Percentiles rank a stretch among this genome's conserved stretches.
Evolutionary conservation across 2,888 invertebrate species (phyloP).

Genomic region (Periphyllus acericola): DNA sequence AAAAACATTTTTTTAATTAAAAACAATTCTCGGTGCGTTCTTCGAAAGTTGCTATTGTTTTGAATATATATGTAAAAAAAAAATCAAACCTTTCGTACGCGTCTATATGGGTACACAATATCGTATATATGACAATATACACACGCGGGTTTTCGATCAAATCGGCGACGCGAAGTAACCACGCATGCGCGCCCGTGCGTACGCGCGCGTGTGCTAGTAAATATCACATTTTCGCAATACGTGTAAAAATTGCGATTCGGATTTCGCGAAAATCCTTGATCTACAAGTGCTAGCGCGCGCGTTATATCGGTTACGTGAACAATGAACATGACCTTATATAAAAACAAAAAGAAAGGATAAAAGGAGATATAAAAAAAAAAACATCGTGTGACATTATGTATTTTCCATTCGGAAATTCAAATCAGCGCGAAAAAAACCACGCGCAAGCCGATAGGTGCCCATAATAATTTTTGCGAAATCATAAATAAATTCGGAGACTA

Average conservation of each 20-base stretch:
- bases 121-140: background rate
- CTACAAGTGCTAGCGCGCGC: conserved; percentile 8
- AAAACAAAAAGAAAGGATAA: background rate
- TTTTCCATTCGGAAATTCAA: conserved; percentile 46
- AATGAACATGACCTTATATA: conserved; percentile 50
- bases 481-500: conserved; percentile 44
- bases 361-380: conserved; percentile 8
- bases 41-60: conserved; percentile 45
- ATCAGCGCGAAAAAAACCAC: background rate
- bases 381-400: background rate
- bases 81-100: conserved; percentile 1
- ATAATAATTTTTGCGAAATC: conserved; percentile 43
- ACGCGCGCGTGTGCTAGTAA: background rate
- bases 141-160: background rate
- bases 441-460: background rate
- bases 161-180: background rate
- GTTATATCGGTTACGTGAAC: conserved; percentile 25
- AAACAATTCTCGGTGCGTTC: conserved; percentile 23
- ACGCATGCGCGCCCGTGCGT: background rate
- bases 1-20: conserved; percentile 16
- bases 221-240: conserved; percentile 53
- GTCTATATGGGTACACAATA: background rate
- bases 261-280: conserved; percentile 58
- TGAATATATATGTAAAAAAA: background rate
- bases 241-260: conserved; percentile 51